These are phyloP conservation scores for Hemicrepidius hirtus DNA, from an alignment of 2,888 invertebrate species.

Conservation along the genomic window DNA sequence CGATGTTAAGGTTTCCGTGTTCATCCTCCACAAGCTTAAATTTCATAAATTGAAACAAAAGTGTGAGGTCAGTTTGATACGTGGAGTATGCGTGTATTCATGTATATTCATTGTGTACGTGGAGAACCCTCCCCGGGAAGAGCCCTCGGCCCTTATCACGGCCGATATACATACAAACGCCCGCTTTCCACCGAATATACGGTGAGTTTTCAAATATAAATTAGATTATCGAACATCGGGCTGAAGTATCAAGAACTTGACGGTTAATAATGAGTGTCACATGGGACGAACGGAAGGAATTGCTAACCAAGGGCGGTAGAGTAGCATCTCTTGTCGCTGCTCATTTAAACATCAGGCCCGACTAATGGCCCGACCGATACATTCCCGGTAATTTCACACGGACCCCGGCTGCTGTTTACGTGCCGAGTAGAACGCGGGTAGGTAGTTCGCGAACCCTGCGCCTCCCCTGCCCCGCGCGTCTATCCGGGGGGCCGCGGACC, in stretches of 20 bases:
- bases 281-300: constrained; percentile 48
- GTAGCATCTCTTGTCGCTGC: constrained; percentile 61
- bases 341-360: constrained; percentile 61
- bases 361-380: constrained; percentile 60
- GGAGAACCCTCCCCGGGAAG: constrained; percentile 42
- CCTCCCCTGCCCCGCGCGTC: constrained; percentile 55
- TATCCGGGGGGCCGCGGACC: constrained; percentile 59
- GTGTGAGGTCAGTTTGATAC: constrained; percentile 46
- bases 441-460: constrained; percentile 63
- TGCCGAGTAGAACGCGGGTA: constrained; percentile 57
- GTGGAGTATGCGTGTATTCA: constrained; percentile 50
- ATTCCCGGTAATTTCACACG: constrained; percentile 65
- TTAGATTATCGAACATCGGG: constrained; percentile 49
- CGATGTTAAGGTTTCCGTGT: neutral
- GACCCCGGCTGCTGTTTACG: constrained; percentile 60
- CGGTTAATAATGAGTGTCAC: constrained; percentile 45
- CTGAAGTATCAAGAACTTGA: constrained; percentile 48
- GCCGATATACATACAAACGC: constrained; percentile 47
- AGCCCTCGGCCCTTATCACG: constrained; percentile 51
- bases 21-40: constrained; percentile 3
- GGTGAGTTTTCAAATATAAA: constrained; percentile 50
- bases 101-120: constrained; percentile 49
- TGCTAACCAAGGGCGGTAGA: constrained; percentile 56
- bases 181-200: constrained; percentile 38
- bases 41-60: constrained; percentile 44